Conservation (phyloP, 2,113 vertebrate genomes). For the Elephas maximus region DNA sequence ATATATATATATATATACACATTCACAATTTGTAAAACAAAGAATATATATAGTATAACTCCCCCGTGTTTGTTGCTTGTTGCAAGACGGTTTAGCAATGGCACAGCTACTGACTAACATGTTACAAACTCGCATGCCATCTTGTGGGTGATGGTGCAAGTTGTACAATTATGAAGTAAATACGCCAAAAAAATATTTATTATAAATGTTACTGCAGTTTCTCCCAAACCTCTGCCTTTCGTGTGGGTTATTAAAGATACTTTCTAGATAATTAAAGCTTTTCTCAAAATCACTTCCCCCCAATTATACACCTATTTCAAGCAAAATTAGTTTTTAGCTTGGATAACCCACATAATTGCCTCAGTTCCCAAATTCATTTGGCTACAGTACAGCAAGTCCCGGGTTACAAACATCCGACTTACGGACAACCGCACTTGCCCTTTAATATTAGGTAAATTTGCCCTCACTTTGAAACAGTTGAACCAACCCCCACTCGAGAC, state of each 20-base stretch:
- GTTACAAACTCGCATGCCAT: constrained; percentile 73
- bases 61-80: neutral
- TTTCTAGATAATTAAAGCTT: constrained; percentile 67
- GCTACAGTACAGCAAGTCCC: neutral
- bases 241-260: constrained; percentile 20
- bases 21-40: neutral
- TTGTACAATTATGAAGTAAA: constrained; percentile 46
- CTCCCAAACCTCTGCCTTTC: constrained; percentile 16
- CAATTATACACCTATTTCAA: constrained; percentile 46
- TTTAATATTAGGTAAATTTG: too few relatives aligned
- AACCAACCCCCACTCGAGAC: too few relatives aligned
- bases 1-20: too few relatives aligned
- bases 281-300: constrained; percentile 44
- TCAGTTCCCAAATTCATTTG: constrained; percentile 55
- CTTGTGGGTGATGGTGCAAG: constrained; percentile 74
- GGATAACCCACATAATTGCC: constrained; percentile 64
- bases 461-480: too few relatives aligned
- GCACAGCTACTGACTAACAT: neutral
- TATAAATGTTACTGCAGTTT: neutral
- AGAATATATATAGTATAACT: neutral
- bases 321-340: constrained; percentile 58
- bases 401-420: too few relatives aligned
- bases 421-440: too few relatives aligned
- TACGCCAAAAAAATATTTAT: neutral
- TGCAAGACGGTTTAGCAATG: neutral